Percentiles rank a stretch among this genome's conserved stretches.
These are phyloP conservation scores for Latrodectus geometricus DNA, from an alignment of 1,140 invertebrate species.

Conservation along the genomic window DNA sequence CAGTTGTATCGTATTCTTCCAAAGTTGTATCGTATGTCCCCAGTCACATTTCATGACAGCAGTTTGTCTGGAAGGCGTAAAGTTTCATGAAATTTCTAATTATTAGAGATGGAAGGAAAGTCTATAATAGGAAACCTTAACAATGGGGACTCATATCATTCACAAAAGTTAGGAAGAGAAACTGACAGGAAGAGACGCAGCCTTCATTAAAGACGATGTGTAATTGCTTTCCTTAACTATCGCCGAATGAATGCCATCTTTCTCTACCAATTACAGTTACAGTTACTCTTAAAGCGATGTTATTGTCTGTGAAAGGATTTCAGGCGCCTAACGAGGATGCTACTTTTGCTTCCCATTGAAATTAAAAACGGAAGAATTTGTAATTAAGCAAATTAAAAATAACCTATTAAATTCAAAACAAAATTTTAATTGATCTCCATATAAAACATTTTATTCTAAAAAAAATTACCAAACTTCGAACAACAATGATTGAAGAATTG, in stretches of 20 bases:
- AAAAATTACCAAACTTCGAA: too few species aligned
- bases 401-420: too few species aligned
- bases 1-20: too few species aligned
- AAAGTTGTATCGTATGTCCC: too few species aligned
- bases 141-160: neutral
- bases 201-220: neutral
- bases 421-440: too few species aligned
- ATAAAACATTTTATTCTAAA: too few species aligned
- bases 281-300: neutral
- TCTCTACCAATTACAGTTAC: neutral
- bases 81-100: too few species aligned
- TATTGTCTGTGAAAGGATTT: neutral
- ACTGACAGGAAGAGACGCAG: neutral
- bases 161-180: neutral
- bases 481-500: too few species aligned
- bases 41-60: too few species aligned
- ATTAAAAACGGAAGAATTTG: too few species aligned
- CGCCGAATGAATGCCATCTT: neutral
- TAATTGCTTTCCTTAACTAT: neutral
- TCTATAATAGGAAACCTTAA: neutral
- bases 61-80: too few species aligned
- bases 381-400: too few species aligned
- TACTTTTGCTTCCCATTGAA: neutral
- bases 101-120: neutral
- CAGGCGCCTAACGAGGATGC: neutral